Evolutionary conservation across 1,140 invertebrate genomes (phyloP).

Genomic region (Trinorchestia longiramus): DNA sequence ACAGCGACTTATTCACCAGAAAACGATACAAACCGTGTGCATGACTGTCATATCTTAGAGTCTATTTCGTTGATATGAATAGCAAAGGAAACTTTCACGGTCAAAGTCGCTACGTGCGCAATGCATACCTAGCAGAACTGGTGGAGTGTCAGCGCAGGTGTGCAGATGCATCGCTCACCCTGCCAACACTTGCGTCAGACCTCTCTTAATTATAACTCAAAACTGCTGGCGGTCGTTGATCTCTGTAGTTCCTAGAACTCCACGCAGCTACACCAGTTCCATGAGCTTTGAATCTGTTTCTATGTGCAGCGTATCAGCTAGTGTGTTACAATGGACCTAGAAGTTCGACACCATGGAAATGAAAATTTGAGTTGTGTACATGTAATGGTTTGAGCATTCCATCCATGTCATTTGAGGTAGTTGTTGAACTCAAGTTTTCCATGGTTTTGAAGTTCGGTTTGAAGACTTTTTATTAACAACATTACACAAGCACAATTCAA

Average conservation of each 20-base stretch:
- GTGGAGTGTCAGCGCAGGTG: not conserved
- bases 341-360: not conserved
- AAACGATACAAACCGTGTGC: not conserved
- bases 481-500: not conserved
- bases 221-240: not conserved
- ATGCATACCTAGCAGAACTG: not conserved
- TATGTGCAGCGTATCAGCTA: not conserved
- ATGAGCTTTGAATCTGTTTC: not conserved
- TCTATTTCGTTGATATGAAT: not conserved
- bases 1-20: not conserved
- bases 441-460: not conserved
- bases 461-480: not conserved
- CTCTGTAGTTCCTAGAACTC: not conserved
- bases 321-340: not conserved
- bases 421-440: not conserved
- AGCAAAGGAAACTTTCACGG: not conserved
- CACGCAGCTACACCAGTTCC: not conserved
- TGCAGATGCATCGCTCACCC: not conserved
- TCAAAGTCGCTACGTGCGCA: not conserved
- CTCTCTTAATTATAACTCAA: not conserved
- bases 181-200: not conserved
- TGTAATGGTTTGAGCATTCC: not conserved
- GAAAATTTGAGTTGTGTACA: not conserved
- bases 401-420: not conserved
- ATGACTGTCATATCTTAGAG: not conserved